Evolutionary conservation across 2,888 invertebrate species (phyloP), one percentile per base, ranked within the genome.

Genomic region (Lepidonotus clava): DNA sequence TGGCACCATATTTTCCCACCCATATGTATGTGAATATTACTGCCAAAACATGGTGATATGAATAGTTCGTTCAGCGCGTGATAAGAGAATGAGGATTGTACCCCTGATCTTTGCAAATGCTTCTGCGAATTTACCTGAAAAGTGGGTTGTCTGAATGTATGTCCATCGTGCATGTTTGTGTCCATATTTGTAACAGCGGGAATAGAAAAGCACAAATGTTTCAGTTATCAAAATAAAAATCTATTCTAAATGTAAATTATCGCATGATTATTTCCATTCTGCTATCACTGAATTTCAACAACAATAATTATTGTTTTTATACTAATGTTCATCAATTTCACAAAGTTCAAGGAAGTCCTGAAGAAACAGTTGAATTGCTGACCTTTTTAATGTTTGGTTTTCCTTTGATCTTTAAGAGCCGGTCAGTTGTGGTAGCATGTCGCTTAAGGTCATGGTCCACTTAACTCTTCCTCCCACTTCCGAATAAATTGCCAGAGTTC

Each of bases 161-260:
- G 71, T 71, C 36, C 71, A 71, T 36, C 14, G 71, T 71, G 34
- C 24, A 34, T 71, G 71, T 71, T 8, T 11, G 66, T 71, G 71
- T 71, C 18, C 18, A 24, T 56, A 56, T 18, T 18, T 71, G 71
- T 71, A 71, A 71, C 71, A 71, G 34, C 38, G 36, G 71, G 36
- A 71, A 6, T 67, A n/a, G 21, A 36, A 71, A 71, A 71, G 71
- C 71, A 71, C 71, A 71, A 71, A 71, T 71, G 71, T 36, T 71
- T 71, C 71, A 71, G 71, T 71, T 71, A 71, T 71, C 71, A 34
- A 71, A 71, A 36, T 71, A 71, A 71, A 71, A 71, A 24, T 71
- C 18, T 71, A 71, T 71, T 71, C 61, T 61, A 34, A 38, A 71
- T 71, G 71, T 71, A 38, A 71, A n/a, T n/a, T n/a, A n/a, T n/a